These are phyloP conservation scores for Baccha elongata DNA, from an alignment of 2,888 invertebrate genomes.

Conservation along the genomic window DNA sequence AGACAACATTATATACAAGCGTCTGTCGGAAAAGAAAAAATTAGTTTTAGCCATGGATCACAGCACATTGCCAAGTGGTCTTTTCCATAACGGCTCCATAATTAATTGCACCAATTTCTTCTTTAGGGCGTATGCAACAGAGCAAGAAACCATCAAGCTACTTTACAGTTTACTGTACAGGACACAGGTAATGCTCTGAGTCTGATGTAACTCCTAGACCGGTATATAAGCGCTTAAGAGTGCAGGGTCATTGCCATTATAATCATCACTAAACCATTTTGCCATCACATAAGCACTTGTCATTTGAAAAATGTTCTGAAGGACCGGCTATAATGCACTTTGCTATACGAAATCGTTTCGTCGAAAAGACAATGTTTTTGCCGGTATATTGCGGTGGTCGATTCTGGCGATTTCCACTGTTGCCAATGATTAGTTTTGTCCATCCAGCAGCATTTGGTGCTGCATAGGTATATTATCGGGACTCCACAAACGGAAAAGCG, in stretches of 20 bases:
- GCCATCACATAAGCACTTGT: conserved; percentile 69
- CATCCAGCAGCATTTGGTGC: conserved; percentile 6
- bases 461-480: conserved; percentile 22
- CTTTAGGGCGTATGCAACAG: conserved; percentile 57
- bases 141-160: conserved; percentile 17
- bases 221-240: conserved; percentile 22
- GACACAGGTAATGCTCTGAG: neutral
- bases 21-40: no score
- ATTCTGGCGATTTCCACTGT: conserved; percentile 42
- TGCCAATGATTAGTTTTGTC: conserved; percentile 61
- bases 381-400: conserved; percentile 40
- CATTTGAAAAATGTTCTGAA: conserved; percentile 42
- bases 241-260: conserved; percentile 36
- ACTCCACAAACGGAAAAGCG: conserved; percentile 12
- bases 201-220: conserved; percentile 25
- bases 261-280: conserved; percentile 63
- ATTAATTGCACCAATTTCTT: conserved; percentile 71
- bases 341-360: neutral
- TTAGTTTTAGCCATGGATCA: conserved; percentile 63
- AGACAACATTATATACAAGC: no score
- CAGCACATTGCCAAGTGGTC: conserved; percentile 56
- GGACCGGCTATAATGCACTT: conserved; percentile 3
- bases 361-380: neutral
- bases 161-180: no score
- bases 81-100: conserved; percentile 69